Evolutionary conservation across 2,797 vertebrate species (phyloP).

Genomic region (Moxostoma hubbsi): DNA sequence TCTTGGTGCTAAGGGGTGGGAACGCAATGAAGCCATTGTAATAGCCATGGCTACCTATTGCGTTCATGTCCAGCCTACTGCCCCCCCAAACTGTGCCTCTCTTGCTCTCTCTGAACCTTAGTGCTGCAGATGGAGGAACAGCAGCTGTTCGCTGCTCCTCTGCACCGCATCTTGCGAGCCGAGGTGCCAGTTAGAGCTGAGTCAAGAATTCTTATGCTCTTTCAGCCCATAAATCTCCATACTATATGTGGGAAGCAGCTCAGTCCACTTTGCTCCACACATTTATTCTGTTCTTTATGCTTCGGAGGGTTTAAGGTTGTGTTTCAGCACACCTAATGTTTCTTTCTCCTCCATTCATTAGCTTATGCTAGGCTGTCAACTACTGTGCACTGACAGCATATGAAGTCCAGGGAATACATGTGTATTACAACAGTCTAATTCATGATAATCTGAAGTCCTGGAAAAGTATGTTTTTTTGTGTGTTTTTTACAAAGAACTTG

Average conservation of each 20-base stretch:
- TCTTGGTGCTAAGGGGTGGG: constrained; percentile 59
- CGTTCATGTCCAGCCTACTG: constrained; percentile 66
- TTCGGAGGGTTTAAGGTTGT: not conserved
- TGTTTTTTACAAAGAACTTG: not conserved
- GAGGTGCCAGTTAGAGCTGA: not conserved
- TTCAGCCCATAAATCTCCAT: constrained; percentile 27
- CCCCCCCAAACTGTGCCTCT: constrained; percentile 38
- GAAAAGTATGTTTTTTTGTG: not conserved
- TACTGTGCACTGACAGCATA: not conserved
- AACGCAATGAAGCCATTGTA: constrained; percentile 74
- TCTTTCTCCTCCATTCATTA: constrained; percentile 10
- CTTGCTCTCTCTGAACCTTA: constrained; percentile 23
- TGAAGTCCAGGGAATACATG: not conserved
- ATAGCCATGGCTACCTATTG: constrained; percentile 82
- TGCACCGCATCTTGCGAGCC: not conserved
- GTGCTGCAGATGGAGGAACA: constrained; percentile 60
- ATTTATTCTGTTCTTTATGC: constrained; percentile 15
- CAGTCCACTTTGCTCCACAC: constrained; percentile 1
- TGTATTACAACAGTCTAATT: not conserved
- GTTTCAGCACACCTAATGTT: constrained; percentile 15
- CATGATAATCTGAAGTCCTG: too few species aligned
- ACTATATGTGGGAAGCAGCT: not conserved
- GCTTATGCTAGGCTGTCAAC: constrained; percentile 4
- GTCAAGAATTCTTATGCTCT: not conserved
- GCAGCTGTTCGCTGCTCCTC: constrained; percentile 35